These are phyloP conservation scores for Perca flavescens DNA, from an alignment of 2,113 vertebrate genomes.

Conservation along the genomic window DNA sequence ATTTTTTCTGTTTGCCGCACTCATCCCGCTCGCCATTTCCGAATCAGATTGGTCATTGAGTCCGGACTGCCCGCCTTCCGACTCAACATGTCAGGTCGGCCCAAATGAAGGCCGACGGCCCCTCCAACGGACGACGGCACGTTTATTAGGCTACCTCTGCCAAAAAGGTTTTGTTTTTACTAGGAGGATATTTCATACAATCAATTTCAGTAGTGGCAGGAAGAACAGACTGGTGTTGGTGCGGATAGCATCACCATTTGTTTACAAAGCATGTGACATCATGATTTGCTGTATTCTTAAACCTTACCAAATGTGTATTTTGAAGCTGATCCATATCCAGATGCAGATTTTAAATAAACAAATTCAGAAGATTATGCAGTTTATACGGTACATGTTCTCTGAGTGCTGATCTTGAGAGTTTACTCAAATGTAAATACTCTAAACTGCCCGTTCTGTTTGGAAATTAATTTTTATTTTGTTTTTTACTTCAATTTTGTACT, in stretches of 20 bases:
- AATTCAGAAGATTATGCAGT: background rate
- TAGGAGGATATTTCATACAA: background rate
- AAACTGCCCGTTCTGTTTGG: background rate
- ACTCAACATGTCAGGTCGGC: too few relatives aligned
- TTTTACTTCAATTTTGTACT: background rate
- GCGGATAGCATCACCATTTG: too few relatives aligned
- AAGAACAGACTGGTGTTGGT: background rate
- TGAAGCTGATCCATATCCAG: background rate
- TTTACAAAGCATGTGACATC: background rate
- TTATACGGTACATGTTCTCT: background rate
- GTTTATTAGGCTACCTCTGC: background rate
- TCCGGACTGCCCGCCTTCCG: too few relatives aligned
- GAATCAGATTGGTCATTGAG: too few relatives aligned
- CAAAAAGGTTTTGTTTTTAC: background rate
- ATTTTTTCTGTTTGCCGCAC: too few relatives aligned
- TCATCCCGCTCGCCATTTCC: too few relatives aligned
- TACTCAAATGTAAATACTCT: background rate
- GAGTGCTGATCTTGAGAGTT: background rate
- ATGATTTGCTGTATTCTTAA: too few relatives aligned
- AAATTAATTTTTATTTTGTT: background rate
- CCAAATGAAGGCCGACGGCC: too few relatives aligned
- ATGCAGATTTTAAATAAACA: background rate
- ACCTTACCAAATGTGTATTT: background rate
- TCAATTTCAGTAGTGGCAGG: background rate
- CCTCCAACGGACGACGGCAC: too few relatives aligned